These are phyloP conservation scores for Tonatia bakeri DNA, from an alignment of 2,113 vertebrate genomes.

Conservation along the genomic window DNA sequence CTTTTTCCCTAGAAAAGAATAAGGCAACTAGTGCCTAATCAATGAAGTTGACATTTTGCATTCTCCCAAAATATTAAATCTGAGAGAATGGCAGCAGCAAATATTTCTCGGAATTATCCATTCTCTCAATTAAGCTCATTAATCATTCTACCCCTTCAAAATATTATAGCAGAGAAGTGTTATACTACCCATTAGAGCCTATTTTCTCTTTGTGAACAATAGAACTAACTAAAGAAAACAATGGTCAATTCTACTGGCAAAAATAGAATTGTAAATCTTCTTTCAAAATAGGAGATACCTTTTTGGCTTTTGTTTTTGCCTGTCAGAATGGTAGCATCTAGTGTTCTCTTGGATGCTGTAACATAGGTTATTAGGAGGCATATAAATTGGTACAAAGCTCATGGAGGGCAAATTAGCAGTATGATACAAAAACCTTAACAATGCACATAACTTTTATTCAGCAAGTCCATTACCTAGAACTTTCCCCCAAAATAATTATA, in stretches of 20 bases:
- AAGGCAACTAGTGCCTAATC: background rate
- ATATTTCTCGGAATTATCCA: background rate
- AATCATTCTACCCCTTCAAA: background rate
- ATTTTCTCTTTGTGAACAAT: background rate
- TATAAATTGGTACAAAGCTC: background rate
- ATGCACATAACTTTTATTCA: background rate
- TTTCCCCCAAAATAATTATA: background rate
- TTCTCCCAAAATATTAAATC: background rate
- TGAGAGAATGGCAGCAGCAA: background rate
- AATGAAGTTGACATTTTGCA: background rate
- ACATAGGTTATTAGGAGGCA: background rate
- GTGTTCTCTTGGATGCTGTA: background rate
- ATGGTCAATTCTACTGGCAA: background rate
- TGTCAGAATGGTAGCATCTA: background rate
- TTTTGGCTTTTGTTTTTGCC: background rate
- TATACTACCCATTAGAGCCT: background rate
- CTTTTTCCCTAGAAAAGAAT: conserved; percentile 1
- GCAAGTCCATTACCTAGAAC: background rate
- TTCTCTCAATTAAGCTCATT: background rate
- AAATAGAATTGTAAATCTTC: conserved; percentile 9
- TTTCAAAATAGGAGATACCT: background rate
- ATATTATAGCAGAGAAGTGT: background rate
- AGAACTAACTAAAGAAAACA: conserved; percentile 29
- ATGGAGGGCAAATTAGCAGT: conserved; percentile 21
- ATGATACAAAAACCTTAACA: background rate